phyloP scores from a whole-genome alignment of 1,140 invertebrate genomes.

The Oreohelix idahoensis region DNA sequence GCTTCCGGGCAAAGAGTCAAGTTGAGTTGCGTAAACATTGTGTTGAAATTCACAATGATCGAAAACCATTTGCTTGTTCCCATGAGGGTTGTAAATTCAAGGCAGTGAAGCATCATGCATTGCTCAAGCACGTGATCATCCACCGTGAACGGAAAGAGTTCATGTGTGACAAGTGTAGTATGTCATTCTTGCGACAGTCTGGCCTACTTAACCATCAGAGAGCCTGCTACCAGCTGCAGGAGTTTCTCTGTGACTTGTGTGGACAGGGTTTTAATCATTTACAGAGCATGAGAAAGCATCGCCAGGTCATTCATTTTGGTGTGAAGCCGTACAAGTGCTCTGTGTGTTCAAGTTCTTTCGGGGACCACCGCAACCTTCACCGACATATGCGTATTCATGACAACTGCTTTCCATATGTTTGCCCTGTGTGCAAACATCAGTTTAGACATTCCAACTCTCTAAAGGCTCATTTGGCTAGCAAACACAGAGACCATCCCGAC shows the following conservation, averaged over 20 bases:
- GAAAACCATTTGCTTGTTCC: slow-evolving; percentile 53
- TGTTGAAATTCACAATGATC: slow-evolving; percentile 42
- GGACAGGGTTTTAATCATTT: slow-evolving; percentile 56
- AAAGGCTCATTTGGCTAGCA: slow-evolving; percentile 52
- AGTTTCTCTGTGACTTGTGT: slow-evolving; percentile 61
- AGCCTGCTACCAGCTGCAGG: slow-evolving; percentile 51
- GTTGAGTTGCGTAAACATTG: slow-evolving; percentile 46
- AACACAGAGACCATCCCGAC: slow-evolving; percentile 37
- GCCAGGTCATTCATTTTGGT: slow-evolving; percentile 51
- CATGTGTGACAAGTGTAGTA: slow-evolving; percentile 64
- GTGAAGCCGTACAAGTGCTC: slow-evolving; percentile 55
- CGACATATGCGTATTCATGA: slow-evolving; percentile 60
- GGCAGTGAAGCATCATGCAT: slow-evolving; percentile 46
- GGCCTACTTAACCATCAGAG: slow-evolving; percentile 54
- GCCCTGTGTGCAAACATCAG: slow-evolving; percentile 50
- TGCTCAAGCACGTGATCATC: slow-evolving; percentile 57
- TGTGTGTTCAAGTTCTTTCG: slow-evolving; percentile 52
- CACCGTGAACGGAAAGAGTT: slow-evolving; percentile 62
- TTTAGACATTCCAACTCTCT: slow-evolving; percentile 62
- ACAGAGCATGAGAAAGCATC: slow-evolving; percentile 54
- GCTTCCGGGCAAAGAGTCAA: slow-evolving; percentile 42
- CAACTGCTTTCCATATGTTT: slow-evolving; percentile 56
- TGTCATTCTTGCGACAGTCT: slow-evolving; percentile 63
- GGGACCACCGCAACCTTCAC: slow-evolving; percentile 56
- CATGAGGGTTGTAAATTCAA: slow-evolving; percentile 47